Percentiles rank a stretch among this genome's conserved stretches.
Evolutionary conservation across 2,113 vertebrate genomes (phyloP).

Genomic region (Ivindomyrus marchei): DNA sequence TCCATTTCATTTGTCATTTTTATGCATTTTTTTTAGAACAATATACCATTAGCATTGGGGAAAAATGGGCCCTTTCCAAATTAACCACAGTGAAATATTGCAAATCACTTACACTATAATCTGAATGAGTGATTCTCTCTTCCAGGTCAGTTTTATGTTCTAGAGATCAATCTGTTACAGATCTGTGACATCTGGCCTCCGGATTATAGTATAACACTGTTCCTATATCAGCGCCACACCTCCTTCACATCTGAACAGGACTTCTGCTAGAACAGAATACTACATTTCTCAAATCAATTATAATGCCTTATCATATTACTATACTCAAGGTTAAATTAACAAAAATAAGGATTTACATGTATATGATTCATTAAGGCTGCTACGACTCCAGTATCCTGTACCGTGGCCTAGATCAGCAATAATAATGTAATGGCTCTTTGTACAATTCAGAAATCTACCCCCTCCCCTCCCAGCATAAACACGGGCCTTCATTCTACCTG

Average conservation of each 20-base stretch:
- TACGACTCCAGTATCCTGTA: not conserved
- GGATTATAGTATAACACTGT: not conserved
- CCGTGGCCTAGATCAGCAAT: not conserved
- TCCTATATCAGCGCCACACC: not conserved
- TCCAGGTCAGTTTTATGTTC: slow-evolving; percentile 1
- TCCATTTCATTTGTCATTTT: not conserved
- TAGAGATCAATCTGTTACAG: not conserved
- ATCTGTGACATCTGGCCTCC: not conserved
- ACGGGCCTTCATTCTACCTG: not conserved
- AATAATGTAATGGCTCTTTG: not conserved
- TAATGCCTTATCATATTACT: not conserved
- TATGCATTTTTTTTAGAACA: not conserved
- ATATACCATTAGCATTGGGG: not conserved
- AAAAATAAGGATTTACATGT: not conserved
- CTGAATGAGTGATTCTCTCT: not conserved
- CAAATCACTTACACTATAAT: not conserved
- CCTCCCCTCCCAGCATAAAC: not conserved
- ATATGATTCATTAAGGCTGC: not conserved
- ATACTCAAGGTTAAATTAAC: not conserved
- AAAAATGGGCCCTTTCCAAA: not conserved
- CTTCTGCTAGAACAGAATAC: not conserved
- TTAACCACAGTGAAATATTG: not conserved
- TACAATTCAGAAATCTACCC: not conserved
- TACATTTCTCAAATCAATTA: not conserved
- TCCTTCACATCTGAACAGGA: not conserved